These are phyloP conservation scores for Onthophagus sagittarius DNA, from an alignment of 2,888 invertebrate genomes.

Conservation along the genomic window DNA sequence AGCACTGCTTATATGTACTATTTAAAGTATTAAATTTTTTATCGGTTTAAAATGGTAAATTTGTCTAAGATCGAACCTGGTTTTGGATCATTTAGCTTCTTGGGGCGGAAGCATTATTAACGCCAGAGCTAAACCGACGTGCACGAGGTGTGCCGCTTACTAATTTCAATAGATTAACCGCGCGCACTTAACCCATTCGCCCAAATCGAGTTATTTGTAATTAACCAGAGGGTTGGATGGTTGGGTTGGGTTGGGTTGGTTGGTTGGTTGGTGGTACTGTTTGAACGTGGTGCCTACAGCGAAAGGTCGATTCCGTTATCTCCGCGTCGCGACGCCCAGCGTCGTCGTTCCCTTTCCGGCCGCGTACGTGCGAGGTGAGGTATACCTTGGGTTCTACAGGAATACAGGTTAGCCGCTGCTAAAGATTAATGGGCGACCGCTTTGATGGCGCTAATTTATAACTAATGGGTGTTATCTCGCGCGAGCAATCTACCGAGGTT, in stretches of 20 bases:
- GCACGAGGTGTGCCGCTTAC: slow-evolving; percentile 50
- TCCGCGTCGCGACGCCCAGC: slow-evolving; percentile 20
- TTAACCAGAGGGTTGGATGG: slow-evolving; percentile 44
- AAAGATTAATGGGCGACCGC: slow-evolving; percentile 34
- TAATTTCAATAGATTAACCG: slow-evolving; percentile 52
- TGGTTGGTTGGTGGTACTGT: background rate
- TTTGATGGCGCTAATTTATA: slow-evolving; percentile 13
- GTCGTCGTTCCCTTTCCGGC: slow-evolving; percentile 6
- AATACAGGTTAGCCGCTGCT: slow-evolving; percentile 29
- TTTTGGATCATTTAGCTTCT: background rate
- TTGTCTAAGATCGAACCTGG: no score
- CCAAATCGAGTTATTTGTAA: slow-evolving; percentile 52
- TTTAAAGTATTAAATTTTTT: background rate
- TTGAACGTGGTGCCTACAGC: slow-evolving; percentile 2
- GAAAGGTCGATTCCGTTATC: slow-evolving; percentile 1
- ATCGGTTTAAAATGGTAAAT: background rate
- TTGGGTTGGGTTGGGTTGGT: slow-evolving; percentile 30
- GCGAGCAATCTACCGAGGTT: slow-evolving; percentile 1
- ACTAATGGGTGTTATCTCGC: slow-evolving; percentile 9
- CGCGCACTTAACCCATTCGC: slow-evolving; percentile 50
- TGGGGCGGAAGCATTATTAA: slow-evolving; percentile 44
- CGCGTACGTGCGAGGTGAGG: background rate
- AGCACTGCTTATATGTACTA: background rate
- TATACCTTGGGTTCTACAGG: background rate
- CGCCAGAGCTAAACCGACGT: slow-evolving; percentile 47